Base-by-base conservation (phyloP, 2,113 vertebrate species). In the Neotoma lepida region DNA sequence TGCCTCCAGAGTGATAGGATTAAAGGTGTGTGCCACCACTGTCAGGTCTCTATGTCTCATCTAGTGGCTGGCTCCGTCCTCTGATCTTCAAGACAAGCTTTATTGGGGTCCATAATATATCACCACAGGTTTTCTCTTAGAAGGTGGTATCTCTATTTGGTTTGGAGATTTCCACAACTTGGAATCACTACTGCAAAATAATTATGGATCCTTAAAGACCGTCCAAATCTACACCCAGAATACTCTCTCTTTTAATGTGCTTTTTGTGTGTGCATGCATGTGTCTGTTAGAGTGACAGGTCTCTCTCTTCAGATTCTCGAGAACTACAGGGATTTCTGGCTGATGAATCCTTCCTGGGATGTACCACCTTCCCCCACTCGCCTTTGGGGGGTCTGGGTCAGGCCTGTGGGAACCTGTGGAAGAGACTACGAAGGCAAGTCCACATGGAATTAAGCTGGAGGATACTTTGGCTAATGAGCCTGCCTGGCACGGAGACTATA, bases 101-200 rank as follows among this genome's bases (percentile, higher is more conserved):
- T n/a, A n/a, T n/a, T n/a, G n/a, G n/a, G n/a, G n/a, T n/a, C n/a
- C n/a, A n/a, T n/a, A n/a, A n/a, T n/a, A n/a, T n/a, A n/a, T n/a
- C n/a, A n/a, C n/a, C n/a, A n/a, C n/a, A n/a, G n/a, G n/a, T n/a
- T 89, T 94, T 84, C 41, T 91, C 33, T 95, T 93, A 87, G 24
- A 54, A 89, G 71, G 58, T 3, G 15, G 15, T n/a, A n/a, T 77
- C 9, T 68, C 30, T 92, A 56, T 91, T 89, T 22, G 49, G 15
- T 68, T 92, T 89, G 54, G 68, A 89, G 49, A 89, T 61, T 51
- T 77, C 61, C 5, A 7, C 68, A 74, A 71, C 71, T 81, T 94
- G 46, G 71, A 89, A 84, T 94, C 74, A 84, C 4, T 64, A 15
- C 6, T 30, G 13, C 49, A 85, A 66, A 41, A 89, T 28, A 91